Evolutionary conservation across 1,140 invertebrate genomes (phyloP), one percentile per base, ranked within the genome.

Genomic region (Polypedilum pembai): DNA sequence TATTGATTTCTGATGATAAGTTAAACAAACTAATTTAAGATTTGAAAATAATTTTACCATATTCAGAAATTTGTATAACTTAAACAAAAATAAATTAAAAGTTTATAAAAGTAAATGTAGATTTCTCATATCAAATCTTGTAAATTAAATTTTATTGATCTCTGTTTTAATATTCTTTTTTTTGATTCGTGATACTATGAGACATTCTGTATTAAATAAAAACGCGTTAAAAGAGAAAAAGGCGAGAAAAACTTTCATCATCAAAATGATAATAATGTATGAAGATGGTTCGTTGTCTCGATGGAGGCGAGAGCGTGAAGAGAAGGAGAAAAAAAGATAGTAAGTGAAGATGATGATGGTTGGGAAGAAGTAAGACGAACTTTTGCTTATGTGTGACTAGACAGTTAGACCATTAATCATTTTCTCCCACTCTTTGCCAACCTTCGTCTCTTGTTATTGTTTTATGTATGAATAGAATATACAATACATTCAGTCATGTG

Each of bases 231-330:
- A n/a, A 56, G 45, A 56, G 45, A 56, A 56, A 56, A 56, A 15
- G 45, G 8, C 8, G 12, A 15, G 12, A 56, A 56, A 56, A 56
- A 56, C 45, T 56, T 56, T 56, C 45, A 56, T 56, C 45, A 69
- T 18, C 65, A 69, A 69, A 69, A 69, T 69, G 65, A 69, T 69
- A 69, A 69, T 69, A 69, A 56, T 20, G 65, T 69, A 69, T 69
- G 20, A 69, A 33, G 65, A 69, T 69, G 65, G 17, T 69, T 69
- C 20, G 65, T 18, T 18, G 65, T 18, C 20, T 69, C 18, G 65
- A 69, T n/a, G 65, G 8, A 18, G 63, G 17, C 12, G 65, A 20
- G 17, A 20, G 17, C 8, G 65, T 20, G 10, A 8, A 18, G 20
- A 69, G 7, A 5, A 69, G 2, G 18, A 10, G 17, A n/a, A 12